Conservation (phyloP, 2,888 invertebrate genomes). For the Hypolimnas misippus region DNA sequence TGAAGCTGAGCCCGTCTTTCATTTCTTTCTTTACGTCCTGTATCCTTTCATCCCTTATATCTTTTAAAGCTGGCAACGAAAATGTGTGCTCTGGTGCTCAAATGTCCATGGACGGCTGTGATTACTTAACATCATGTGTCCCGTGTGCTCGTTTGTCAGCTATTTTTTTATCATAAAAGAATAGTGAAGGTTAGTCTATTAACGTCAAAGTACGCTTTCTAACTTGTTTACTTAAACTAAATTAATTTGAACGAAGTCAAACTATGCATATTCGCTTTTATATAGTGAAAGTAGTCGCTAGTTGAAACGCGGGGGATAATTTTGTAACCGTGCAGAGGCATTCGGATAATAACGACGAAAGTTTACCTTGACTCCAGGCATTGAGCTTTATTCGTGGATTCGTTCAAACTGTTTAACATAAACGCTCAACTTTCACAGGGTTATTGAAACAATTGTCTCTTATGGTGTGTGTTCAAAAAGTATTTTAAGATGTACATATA, state of each 20-base stretch:
- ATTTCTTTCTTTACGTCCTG: no score
- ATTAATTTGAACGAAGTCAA: constrained; percentile 7
- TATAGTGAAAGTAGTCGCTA: constrained; percentile 29
- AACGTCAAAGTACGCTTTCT: background rate
- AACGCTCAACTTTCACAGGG: constrained; percentile 29
- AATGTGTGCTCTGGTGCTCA: no score
- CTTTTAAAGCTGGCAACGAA: no score
- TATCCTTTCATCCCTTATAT: no score
- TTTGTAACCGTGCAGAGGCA: constrained; percentile 34
- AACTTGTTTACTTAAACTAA: background rate
- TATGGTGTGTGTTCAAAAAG: background rate
- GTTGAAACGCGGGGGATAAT: constrained; percentile 32
- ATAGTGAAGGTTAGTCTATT: no score
- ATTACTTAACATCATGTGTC: no score
- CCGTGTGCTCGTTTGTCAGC: no score
- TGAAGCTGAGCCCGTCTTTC: no score
- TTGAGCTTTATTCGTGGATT: constrained; percentile 36
- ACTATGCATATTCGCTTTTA: constrained; percentile 13
- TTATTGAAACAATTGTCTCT: constrained; percentile 24
- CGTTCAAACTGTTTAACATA: constrained; percentile 37
- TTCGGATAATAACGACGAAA: constrained; percentile 38
- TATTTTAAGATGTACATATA: no score
- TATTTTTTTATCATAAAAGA: no score
- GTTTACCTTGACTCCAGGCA: constrained; percentile 35
- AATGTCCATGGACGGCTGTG: no score